A percentile compares a stretch with the other conserved stretches of the same genome.
These are phyloP conservation scores for Malurus elegans DNA, from an alignment of 2,113 vertebrate species.

Conservation along the genomic window DNA sequence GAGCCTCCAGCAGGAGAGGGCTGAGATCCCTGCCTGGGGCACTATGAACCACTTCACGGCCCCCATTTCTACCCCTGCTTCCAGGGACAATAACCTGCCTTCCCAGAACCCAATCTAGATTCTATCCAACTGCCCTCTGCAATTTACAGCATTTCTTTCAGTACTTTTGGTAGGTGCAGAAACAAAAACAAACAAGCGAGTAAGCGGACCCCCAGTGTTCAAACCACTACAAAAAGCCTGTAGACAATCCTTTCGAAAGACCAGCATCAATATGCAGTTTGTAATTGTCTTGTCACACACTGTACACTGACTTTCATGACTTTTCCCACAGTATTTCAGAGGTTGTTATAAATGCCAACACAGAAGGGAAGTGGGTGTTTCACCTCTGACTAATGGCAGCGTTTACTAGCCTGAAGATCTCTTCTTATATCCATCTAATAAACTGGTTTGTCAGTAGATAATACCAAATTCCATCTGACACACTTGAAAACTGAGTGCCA, in stretches of 20 bases:
- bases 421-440: constrained; percentile 22
- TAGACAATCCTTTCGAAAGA: neutral
- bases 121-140: rapidly evolving
- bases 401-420: constrained; percentile 33
- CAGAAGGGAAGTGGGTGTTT: constrained; percentile 20
- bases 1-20: neutral
- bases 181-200: neutral
- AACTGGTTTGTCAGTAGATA: constrained; percentile 38
- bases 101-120: neutral
- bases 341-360: constrained; percentile 12
- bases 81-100: neutral
- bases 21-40: neutral
- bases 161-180: rapidly evolving
- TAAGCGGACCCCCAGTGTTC: rapidly evolving
- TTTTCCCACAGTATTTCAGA: constrained; percentile 19
- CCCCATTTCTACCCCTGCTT: neutral
- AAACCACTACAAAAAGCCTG: neutral
- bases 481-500: constrained; percentile 25
- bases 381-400: constrained; percentile 31
- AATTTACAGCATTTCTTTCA: neutral
- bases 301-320: neutral
- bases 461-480: constrained; percentile 3
- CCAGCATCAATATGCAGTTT: neutral
- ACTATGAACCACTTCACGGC: neutral
- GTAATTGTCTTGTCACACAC: neutral